Base-by-base conservation (phyloP, 2,113 vertebrate species). In the Prinia subflava region DNA sequence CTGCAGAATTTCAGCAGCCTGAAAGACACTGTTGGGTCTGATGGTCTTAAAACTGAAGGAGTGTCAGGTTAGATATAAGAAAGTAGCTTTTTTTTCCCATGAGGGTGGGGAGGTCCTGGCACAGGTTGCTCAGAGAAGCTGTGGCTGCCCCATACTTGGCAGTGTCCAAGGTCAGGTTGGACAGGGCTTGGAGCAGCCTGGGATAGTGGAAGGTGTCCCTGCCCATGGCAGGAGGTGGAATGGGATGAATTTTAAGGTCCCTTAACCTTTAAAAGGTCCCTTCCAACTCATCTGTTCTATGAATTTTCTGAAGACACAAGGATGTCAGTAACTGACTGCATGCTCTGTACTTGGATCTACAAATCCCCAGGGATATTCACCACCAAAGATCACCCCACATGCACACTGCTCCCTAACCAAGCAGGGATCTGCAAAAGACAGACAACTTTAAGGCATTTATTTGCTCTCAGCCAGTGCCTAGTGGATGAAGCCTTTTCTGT, bases 121-220 rank as follows among this genome's bases (percentile, higher is more conserved):
- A 30, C 53, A 60, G 69, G 8, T 0, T 53, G 9, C n/a, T 9
- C 46, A 47, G 47, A 41, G n/a, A 0, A 76, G 21, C n/a, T 83
- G 24, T 23, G 63, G n/a, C 21, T 76, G 47, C 10, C 11, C 11
- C 30, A 76, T 31, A 3, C 41, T 30, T 83, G 55, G 47, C 4
- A 31, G n/a, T 49, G 25, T 31, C 55, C 41, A 53, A 60, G 33
- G 30, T 0, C 28, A 75, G 24, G 33, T 1, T 55, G 53, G 33
- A 46, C 0, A 0, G 23, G 33, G 33, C 39, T 17, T 75, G 55
- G 41, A 52, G 44, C 37, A 50, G 0, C 27, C 22, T 76, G 55
- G 30, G 63, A 1, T 7, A 31, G 41, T 62, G 47, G 25, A 35
- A 76, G 11, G 16, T 68, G n/a, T 13, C 55, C n/a, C n/a, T 60